Evolutionary conservation across 2,797 vertebrate species (phyloP).

Genomic region (Premnoplex brunnescens): DNA sequence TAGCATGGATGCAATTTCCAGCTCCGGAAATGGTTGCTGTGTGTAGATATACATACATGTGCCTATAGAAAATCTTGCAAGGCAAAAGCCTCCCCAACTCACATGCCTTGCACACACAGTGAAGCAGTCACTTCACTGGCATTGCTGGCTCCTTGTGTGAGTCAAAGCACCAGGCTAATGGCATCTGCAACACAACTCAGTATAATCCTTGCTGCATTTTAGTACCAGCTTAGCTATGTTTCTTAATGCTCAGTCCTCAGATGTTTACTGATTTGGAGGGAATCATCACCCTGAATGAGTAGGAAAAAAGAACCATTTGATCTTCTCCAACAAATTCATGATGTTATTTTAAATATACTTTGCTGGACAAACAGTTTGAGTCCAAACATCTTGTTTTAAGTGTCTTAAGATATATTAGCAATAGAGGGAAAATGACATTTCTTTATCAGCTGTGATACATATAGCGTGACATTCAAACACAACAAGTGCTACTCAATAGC

Average conservation of each 20-base stretch:
- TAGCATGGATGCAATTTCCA: neutral
- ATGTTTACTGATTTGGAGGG: neutral
- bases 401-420: slow-evolving; percentile 49
- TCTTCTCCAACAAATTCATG: neutral
- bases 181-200: neutral
- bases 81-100: neutral
- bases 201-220: neutral
- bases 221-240: neutral
- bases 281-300: neutral
- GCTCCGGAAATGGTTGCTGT: neutral
- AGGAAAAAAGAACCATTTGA: neutral
- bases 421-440: slow-evolving; percentile 66
- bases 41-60: neutral
- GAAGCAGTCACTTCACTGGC: neutral
- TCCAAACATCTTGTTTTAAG: slow-evolving; percentile 43
- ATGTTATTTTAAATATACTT: slow-evolving; percentile 41
- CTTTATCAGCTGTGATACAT: slow-evolving; percentile 55
- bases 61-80: neutral
- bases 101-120: neutral
- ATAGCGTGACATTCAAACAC: slow-evolving; percentile 69
- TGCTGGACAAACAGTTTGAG: slow-evolving; percentile 25
- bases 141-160: neutral
- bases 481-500: slow-evolving; percentile 69
- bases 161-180: neutral
- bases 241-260: neutral